Percentiles rank a stretch among this genome's conserved stretches.
Evolutionary conservation across 2,113 vertebrate genomes (phyloP).

Genomic region (Tachuris rubrigastra): DNA sequence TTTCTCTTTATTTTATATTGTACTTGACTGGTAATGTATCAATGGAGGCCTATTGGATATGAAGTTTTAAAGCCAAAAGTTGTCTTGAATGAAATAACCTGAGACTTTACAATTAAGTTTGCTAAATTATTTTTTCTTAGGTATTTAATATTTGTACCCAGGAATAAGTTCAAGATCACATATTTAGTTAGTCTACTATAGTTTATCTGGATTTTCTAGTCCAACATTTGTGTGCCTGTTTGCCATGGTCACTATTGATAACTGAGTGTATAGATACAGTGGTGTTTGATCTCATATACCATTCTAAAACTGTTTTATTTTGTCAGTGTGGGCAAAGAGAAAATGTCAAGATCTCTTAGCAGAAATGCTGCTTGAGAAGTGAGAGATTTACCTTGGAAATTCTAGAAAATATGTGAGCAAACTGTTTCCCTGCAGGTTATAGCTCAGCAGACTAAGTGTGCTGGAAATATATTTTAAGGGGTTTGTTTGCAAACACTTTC

Average conservation of each 20-base stretch:
- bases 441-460: background rate
- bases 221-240: background rate
- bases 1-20: background rate
- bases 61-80: background rate
- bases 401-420: background rate
- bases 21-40: background rate
- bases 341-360: background rate
- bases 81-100: background rate
- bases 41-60: background rate
- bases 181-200: background rate
- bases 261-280: background rate
- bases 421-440: background rate
- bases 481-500: background rate
- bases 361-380: background rate
- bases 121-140: background rate
- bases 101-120: background rate
- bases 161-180: background rate
- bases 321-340: background rate
- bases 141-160: background rate
- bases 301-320: background rate
- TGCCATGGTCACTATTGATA: background rate
- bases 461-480: background rate
- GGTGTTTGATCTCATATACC: background rate
- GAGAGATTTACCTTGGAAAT: background rate
- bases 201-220: background rate